These are phyloP conservation scores for Schlechtendalia chinensis DNA, from an alignment of 1,140 invertebrate species.

Conservation along the genomic window DNA sequence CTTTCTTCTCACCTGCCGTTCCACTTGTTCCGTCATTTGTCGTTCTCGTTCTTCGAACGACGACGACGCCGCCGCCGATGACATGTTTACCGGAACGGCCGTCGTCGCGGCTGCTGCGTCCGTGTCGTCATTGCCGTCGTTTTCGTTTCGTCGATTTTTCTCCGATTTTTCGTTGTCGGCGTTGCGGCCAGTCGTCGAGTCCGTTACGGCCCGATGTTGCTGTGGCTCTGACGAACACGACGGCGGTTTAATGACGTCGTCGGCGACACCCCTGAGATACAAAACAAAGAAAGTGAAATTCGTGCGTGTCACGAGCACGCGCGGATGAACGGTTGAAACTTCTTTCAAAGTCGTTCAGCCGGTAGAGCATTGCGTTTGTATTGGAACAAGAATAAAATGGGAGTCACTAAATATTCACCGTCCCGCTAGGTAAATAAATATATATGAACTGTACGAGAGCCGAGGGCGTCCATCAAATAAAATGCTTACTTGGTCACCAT, in stretches of 20 bases:
- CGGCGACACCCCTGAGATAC: constrained; percentile 62
- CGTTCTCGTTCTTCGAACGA: constrained; percentile 60
- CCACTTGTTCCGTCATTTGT: constrained; percentile 58
- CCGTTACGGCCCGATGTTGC: background rate
- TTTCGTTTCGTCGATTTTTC: background rate
- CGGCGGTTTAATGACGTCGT: background rate
- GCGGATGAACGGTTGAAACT: no score
- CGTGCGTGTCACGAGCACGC: no score
- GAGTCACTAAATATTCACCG: no score
- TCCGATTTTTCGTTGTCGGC: background rate
- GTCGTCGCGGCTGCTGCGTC: constrained; percentile 24
- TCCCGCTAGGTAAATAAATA: no score
- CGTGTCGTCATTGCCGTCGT: background rate
- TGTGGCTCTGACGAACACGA: background rate
- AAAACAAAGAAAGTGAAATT: no score
- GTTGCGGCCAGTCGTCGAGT: background rate
- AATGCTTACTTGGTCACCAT: no score
- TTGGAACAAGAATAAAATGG: no score
- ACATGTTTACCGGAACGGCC: constrained; percentile 36
- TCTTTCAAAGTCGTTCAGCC: no score
- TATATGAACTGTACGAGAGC: no score
- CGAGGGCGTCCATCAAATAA: no score
- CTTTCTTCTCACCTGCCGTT: constrained; percentile 53
- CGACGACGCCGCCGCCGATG: constrained; percentile 55
- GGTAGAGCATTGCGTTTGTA: background rate